phyloP scores from a whole-genome alignment of 2,113 vertebrate species.

The Azemiops feae region DNA sequence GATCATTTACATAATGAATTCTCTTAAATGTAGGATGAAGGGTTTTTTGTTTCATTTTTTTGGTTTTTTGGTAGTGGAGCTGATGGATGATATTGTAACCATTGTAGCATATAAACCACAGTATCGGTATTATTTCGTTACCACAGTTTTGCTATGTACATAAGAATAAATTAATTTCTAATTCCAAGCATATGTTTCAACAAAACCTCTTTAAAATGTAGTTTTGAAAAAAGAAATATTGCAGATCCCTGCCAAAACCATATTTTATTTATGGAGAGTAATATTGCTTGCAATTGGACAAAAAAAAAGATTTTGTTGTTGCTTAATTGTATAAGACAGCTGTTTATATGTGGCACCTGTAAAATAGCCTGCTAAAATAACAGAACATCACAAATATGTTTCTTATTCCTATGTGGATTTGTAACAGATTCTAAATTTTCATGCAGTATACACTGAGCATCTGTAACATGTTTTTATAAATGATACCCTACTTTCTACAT shows the following conservation, averaged over 20 bases:
- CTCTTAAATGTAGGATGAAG: not conserved
- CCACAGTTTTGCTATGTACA: not conserved
- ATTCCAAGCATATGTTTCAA: not conserved
- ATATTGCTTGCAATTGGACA: conserved; percentile 45
- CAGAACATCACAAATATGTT: conserved; percentile 35
- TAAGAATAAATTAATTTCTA: not conserved
- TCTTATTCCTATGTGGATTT: conserved; percentile 59
- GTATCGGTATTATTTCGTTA: not conserved
- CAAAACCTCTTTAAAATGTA: not conserved
- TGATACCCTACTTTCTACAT: not conserved
- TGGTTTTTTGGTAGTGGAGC: not conserved
- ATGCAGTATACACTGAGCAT: conserved; percentile 53
- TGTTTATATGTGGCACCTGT: conserved; percentile 19
- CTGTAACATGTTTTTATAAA: conserved; percentile 48
- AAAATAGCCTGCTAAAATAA: conserved; percentile 40
- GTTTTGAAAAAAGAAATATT: not conserved
- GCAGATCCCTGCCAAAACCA: too few species aligned
- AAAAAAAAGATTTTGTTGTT: not conserved
- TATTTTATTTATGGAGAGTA: not conserved
- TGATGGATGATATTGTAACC: not conserved
- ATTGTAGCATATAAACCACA: not conserved
- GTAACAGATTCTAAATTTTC: conserved; percentile 56
- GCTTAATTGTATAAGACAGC: conserved; percentile 52
- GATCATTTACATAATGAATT: not conserved
- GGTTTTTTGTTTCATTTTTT: not conserved